These are phyloP conservation scores for Rostratula benghalensis DNA, from an alignment of 2,113 vertebrate species.

Conservation along the genomic window DNA sequence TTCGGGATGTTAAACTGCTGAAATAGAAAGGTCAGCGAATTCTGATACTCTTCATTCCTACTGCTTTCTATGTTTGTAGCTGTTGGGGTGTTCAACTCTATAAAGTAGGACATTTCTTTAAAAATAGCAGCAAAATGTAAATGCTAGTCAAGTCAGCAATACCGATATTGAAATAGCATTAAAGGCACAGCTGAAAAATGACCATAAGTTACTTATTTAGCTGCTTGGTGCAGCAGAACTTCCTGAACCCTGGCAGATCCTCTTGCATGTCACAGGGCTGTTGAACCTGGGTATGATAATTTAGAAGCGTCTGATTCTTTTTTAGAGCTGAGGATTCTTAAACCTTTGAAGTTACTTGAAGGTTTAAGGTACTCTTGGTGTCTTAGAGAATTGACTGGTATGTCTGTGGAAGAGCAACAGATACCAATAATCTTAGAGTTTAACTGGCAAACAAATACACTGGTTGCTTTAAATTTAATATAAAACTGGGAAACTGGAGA, in stretches of 20 bases:
- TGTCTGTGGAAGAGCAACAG: not conserved
- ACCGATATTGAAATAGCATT: not conserved
- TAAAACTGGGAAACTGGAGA: not conserved
- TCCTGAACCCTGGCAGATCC: not conserved
- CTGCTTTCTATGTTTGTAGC: not conserved
- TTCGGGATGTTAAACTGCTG: not conserved
- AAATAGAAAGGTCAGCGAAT: rapidly evolving
- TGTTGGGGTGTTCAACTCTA: not conserved
- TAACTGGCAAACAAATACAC: not conserved
- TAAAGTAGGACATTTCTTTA: not conserved
- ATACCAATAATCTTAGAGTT: rapidly evolving
- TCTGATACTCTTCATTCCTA: rapidly evolving
- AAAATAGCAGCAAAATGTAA: not conserved
- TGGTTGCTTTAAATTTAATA: not conserved
- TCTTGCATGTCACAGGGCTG: not conserved
- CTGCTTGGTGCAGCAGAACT: not conserved
- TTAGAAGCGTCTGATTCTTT: not conserved
- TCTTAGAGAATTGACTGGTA: not conserved
- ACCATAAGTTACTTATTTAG: not conserved
- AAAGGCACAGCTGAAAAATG: not conserved
- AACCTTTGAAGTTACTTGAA: not conserved
- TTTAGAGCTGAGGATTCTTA: not conserved
- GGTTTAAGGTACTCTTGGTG: not conserved
- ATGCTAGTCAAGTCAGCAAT: not conserved
- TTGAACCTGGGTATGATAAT: rapidly evolving